Base-by-base conservation (phyloP, 2,888 invertebrate species). In the Drosophila falleni region DNA sequence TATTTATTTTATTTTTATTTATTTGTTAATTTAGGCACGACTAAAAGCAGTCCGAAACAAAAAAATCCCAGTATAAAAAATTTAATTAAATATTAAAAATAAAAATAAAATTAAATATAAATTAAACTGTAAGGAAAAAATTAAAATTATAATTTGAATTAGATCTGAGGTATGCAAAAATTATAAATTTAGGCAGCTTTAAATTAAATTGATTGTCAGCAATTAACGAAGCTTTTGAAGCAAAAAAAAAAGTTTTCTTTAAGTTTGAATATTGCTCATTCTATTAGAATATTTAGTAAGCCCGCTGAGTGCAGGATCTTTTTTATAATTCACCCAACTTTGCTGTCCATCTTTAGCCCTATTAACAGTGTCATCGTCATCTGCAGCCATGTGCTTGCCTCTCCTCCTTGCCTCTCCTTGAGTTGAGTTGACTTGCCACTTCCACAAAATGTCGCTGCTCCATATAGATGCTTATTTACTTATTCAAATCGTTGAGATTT, bases 401-500 rank as follows among this genome's bases (percentile, higher is more conserved):
- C n/a, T n/a, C n/a, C n/a, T n/a, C n/a, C n/a, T n/a, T n/a, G n/a
- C n/a, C n/a, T n/a, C n/a, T n/a, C n/a, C n/a, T n/a, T n/a, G n/a
- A n/a, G n/a, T n/a, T n/a, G n/a, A n/a, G n/a, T n/a, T 29, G 23
- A 44, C 46, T 47, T 58, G 39, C 59, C 63, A 42, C 39, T 55
- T 55, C n/a, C 74, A 63, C 56, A 50, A 44, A 50, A 64, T 56
- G 46, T 56, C 16, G 19, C 46, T 64, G 54, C 74, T 72, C 56
- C 78, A 70, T 63, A 78, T 64, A 63, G 71, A 62, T 69, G 83
- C 80, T 82, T 83, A 87, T 86, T 90, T 88, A 87, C 83, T 88
- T 87, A 87, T 87, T 89, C 87, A 87, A 87, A 89, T 87, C 89
- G 87, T 77, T 78, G 79, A 75, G 77, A 81, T 70, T 78, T 75